These are phyloP conservation scores for Fragum whitleyi DNA, from an alignment of 2,888 invertebrate species.

Conservation along the genomic window DNA sequence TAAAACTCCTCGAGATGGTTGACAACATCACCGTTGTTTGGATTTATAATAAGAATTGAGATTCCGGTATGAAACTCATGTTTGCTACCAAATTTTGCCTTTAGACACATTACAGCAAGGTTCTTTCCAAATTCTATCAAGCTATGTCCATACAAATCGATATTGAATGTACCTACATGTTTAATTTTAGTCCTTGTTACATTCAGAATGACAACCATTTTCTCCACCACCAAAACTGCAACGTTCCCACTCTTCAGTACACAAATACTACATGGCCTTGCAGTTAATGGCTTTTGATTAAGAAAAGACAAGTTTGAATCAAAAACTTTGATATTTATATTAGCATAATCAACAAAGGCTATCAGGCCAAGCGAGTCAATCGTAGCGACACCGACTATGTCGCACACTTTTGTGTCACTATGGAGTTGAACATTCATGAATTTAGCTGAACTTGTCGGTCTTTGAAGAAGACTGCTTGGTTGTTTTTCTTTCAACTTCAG, in stretches of 20 bases:
- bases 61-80: not conserved
- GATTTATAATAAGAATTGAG: not conserved
- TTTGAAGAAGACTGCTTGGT: not conserved
- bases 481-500: not conserved
- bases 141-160: conserved; percentile 4
- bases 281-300: not conserved
- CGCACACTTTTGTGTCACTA: not conserved
- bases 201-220: not conserved
- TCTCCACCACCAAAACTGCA: conserved; percentile 13
- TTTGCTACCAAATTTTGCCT: conserved; percentile 1
- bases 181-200: not conserved
- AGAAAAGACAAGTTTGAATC: not conserved
- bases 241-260: not conserved
- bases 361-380: not conserved
- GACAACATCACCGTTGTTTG: not conserved
- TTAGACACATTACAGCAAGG: not conserved
- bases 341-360: conserved; percentile 1
- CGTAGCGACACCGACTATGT: not conserved
- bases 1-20: not conserved
- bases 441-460: not conserved
- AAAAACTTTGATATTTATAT: conserved; percentile 13
- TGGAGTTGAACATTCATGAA: not conserved
- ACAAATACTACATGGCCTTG: not conserved
- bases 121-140: not conserved
- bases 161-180: not conserved